Conservation (phyloP, 2,113 vertebrate species). For the Sakesphorus luctuosus region DNA sequence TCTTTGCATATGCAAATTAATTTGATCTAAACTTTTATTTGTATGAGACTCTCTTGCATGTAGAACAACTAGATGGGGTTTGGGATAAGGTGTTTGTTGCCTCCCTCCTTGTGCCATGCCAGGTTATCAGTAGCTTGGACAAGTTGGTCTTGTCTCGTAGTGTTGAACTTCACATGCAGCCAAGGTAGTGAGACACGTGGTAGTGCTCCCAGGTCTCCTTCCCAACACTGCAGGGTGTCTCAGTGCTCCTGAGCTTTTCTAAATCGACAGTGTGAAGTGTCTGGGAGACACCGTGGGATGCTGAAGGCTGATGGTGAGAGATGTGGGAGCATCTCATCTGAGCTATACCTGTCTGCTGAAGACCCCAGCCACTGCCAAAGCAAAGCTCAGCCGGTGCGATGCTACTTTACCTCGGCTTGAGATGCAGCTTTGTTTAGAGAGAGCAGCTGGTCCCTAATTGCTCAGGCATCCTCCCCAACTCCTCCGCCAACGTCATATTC, state of each 20-base stretch:
- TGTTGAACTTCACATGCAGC: not conserved
- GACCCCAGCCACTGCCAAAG: not conserved
- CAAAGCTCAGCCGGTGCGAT: rapidly evolving
- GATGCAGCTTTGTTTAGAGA: not conserved
- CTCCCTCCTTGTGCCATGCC: not conserved
- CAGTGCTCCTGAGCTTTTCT: not conserved
- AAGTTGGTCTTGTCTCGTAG: not conserved
- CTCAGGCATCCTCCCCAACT: not conserved
- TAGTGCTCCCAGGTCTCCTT: not conserved
- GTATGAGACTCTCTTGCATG: not conserved
- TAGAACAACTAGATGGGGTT: not conserved
- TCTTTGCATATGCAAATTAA: constrained; percentile 24
- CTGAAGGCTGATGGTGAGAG: not conserved
- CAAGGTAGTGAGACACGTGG: not conserved
- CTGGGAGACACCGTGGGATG: not conserved
- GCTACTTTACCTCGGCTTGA: not conserved
- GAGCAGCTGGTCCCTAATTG: not conserved
- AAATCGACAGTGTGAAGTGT: rapidly evolving
- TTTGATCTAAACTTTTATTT: not conserved
- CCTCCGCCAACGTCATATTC: rapidly evolving
- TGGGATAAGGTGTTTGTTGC: not conserved
- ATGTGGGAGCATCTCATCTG: rapidly evolving
- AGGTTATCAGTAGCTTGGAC: not conserved
- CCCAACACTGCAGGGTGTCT: not conserved
- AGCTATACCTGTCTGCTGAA: not conserved